Conservation (phyloP, 1,140 invertebrate genomes). For the Sitophilus oryzae region DNA sequence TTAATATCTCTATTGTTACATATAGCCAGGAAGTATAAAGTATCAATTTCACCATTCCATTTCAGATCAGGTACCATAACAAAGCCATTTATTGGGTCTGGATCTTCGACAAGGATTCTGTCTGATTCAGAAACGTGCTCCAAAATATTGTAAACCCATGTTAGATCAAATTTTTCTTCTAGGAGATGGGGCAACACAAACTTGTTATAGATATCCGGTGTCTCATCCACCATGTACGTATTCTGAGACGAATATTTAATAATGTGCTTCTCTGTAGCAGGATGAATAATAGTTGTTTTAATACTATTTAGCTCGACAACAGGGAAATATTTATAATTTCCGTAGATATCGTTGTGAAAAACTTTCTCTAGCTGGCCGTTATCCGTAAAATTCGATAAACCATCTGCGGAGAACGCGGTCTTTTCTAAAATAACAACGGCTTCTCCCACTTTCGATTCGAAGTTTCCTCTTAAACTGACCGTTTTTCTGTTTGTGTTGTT, state of each 20-base stretch:
- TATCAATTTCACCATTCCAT: slow-evolving; percentile 80
- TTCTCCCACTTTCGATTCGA: slow-evolving; percentile 53
- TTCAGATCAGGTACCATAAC: slow-evolving; percentile 88
- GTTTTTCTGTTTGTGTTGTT: slow-evolving; percentile 69
- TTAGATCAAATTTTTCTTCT: slow-evolving; percentile 67
- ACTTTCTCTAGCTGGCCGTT: slow-evolving; percentile 54
- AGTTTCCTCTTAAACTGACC: slow-evolving; percentile 63
- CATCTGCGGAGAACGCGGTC: slow-evolving; percentile 66
- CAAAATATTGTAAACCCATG: slow-evolving; percentile 95
- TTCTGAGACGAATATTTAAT: slow-evolving; percentile 74
- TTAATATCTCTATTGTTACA: slow-evolving; percentile 65
- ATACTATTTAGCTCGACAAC: slow-evolving; percentile 60
- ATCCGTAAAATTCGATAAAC: slow-evolving; percentile 53
- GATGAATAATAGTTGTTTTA: slow-evolving; percentile 76
- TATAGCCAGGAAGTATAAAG: slow-evolving; percentile 80
- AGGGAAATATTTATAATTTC: slow-evolving; percentile 70
- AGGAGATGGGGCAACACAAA: slow-evolving; percentile 73
- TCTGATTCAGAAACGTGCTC: slow-evolving; percentile 85
- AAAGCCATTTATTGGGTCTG: slow-evolving; percentile 75
- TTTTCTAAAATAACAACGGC: slow-evolving; percentile 82
- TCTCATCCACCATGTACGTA: slow-evolving; percentile 74
- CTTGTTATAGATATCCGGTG: slow-evolving; percentile 71
- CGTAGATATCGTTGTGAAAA: slow-evolving; percentile 84
- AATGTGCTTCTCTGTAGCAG: slow-evolving; percentile 88
- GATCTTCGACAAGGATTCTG: slow-evolving; percentile 79